Base-by-base conservation (phyloP, 1,140 invertebrate genomes). In the Drosophila nasuta region DNA sequence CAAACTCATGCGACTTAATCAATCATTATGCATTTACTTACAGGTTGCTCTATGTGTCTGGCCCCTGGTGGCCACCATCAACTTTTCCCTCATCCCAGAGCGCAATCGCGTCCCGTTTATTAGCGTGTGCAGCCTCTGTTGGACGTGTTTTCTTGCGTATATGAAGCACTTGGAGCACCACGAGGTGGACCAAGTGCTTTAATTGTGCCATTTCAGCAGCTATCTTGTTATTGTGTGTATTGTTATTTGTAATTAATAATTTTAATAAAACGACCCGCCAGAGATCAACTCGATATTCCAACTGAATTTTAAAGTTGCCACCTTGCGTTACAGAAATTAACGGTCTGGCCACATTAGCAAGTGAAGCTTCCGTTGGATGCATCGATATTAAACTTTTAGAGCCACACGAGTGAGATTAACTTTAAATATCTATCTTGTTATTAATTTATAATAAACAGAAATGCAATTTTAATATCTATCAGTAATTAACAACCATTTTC, bases 111-210 rank as follows among this genome's bases (percentile, higher is more conserved):
- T 97, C 13, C 94, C 96, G 20, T 97, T 97, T 83, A 96, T 97
- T n/a, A 97, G 96, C 81, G 91, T 95, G 5, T 97, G 96, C 83
- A 97, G 96, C 93, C 94, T 97, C 56, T 93, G 97, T 60, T 98
- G 97, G 97, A 97, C 96, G n/a, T 96, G 95, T 72, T 97, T 97
- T 89, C 93, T 98, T 46, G 96, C 97, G 0, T 97, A 97, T 81
- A 97, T 97, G 96, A 97, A 97, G 91, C 95, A 96, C 71, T 77
- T 96, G 46, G 94, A 96, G 82, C 91, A 91, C 38, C 91, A 92
- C 57, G 73, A 92, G 56, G 59, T 92, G 6, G 91, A 91, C 58
- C 28, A 69, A 17, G 83, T 70, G 4, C 57, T 87, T 57, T 86
- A 79, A 46, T 57, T 75, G 4, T 35, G 13, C n/a, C 15, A 3